phyloP scores from a whole-genome alignment of 1,140 invertebrate genomes.

The Schlechtendalia chinensis region DNA sequence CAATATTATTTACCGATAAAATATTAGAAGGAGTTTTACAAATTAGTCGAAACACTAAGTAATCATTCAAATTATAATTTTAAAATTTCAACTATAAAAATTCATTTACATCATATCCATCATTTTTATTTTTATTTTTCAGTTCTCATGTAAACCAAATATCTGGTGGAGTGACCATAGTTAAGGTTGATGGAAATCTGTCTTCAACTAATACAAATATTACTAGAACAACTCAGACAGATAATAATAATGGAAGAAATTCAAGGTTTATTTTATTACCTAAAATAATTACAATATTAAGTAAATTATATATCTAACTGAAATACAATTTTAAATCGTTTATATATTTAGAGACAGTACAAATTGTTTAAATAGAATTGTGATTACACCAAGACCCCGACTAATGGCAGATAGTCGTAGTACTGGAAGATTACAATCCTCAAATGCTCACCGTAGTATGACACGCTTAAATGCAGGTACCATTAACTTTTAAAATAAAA shows the following conservation, averaged over 20 bases:
- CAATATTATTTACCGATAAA: slow-evolving; percentile 73
- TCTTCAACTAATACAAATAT: slow-evolving; percentile 37
- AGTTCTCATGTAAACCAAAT: slow-evolving; percentile 65
- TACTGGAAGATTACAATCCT: slow-evolving; percentile 67
- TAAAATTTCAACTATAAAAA: background rate
- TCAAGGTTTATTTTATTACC: slow-evolving; percentile 21
- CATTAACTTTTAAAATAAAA: background rate
- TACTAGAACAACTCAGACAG: slow-evolving; percentile 42
- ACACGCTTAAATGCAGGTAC: slow-evolving; percentile 67
- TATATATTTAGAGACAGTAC: background rate
- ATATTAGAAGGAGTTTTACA: slow-evolving; percentile 70
- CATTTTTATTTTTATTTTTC: slow-evolving; percentile 32
- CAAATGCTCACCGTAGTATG: slow-evolving; percentile 70
- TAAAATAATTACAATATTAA: no score
- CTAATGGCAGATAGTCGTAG: slow-evolving; percentile 65
- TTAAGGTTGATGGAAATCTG: slow-evolving; percentile 65
- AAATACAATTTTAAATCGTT: background rate
- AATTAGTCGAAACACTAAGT: slow-evolving; percentile 59
- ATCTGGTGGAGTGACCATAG: slow-evolving; percentile 71
- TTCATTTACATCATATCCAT: background rate
- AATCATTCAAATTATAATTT: background rate
- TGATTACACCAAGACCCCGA: slow-evolving; percentile 52
- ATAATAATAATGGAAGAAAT: slow-evolving; percentile 30
- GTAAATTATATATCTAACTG: background rate
- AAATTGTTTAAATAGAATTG: slow-evolving; percentile 51